Percentiles rank a stretch among this genome's conserved stretches.
These are phyloP conservation scores for Alviniconcha strummeri DNA, from an alignment of 2,888 invertebrate species.

Conservation along the genomic window DNA sequence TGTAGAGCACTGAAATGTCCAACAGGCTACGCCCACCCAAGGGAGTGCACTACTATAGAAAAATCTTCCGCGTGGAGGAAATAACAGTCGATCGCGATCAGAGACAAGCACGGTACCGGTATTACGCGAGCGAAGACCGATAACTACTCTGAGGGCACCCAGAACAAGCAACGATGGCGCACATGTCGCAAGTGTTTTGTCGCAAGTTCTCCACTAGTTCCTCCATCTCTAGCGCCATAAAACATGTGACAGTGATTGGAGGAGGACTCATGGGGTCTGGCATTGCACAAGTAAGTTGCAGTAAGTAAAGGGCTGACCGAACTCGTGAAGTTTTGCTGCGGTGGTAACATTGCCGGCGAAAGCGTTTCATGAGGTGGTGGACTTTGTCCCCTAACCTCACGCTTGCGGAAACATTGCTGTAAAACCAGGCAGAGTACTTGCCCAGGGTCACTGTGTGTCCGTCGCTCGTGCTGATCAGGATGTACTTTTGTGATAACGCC, in stretches of 20 bases:
- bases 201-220: conserved; percentile 53
- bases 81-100: not conserved
- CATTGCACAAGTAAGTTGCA: conserved; percentile 84
- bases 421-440: too few relatives aligned
- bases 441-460: too few relatives aligned
- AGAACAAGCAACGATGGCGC: conserved; percentile 38
- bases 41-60: not conserved
- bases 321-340: too few relatives aligned
- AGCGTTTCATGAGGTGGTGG: not conserved
- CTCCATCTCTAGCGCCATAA: conserved; percentile 74
- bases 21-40: not conserved
- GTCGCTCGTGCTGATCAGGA: too few relatives aligned
- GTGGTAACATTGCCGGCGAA: too few relatives aligned
- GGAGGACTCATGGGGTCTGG: conserved; percentile 93
- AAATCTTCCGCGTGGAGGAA: not conserved
- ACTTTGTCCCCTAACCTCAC: conserved; percentile 32
- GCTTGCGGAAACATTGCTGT: not conserved
- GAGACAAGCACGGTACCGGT: not conserved
- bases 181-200: conserved; percentile 38
- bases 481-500: too few relatives aligned
- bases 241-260: conserved; percentile 88
- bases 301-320: too few relatives aligned
- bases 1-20: too few relatives aligned
- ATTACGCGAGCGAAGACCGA: not conserved
- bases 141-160: not conserved